Base-by-base conservation (phyloP, 2,888 invertebrate species). In the Standfussiana lucernea region DNA sequence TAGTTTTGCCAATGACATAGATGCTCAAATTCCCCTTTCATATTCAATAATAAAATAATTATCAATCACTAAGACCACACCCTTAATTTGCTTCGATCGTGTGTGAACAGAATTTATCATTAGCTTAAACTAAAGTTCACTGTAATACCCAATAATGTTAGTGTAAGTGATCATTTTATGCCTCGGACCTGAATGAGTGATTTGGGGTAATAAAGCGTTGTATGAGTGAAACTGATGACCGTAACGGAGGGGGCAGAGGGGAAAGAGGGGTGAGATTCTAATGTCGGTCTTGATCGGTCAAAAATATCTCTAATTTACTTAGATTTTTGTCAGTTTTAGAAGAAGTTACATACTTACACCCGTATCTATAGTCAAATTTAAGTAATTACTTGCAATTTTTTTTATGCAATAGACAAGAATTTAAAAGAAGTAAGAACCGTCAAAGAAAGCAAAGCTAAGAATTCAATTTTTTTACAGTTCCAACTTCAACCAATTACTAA, bases 21-120 rank as follows among this genome's bases (percentile, higher is more conserved):
- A n/a, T n/a, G n/a, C n/a, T 21, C n/a, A 53, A 15, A 77, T 50
- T 50, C 11, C 7, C 10, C 32, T 21, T 15, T 24, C 50, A 15
- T 6, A 35, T 45, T 61, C 10, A 69, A 65, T 53, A 65, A 70
- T 64, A 0, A 28, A 42, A 68, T 50, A 47, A 72, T 85, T 81
- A 83, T 74, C 21, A 37, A 0, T 71, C 72, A 91, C 88, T 88
- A 70, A 76, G 72, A 24, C 15, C 90, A 6, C 73, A 79, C 18
- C 90, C 91, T 91, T 93, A 93, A 91, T 91, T 88, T 82, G 83
- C 86, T 88, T 79, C 80, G 87, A 86, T 87, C 91, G 91, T 92
- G 92, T 93, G 93, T 92, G 92, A 93, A 93, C 91, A 89, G 88
- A 93, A 93, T 94, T 93, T 92, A 94, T 95, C 94, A 94, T 93